phyloP scores from a whole-genome alignment of 2,113 vertebrate species.

The Dunckerocampus dactyliophorus region DNA sequence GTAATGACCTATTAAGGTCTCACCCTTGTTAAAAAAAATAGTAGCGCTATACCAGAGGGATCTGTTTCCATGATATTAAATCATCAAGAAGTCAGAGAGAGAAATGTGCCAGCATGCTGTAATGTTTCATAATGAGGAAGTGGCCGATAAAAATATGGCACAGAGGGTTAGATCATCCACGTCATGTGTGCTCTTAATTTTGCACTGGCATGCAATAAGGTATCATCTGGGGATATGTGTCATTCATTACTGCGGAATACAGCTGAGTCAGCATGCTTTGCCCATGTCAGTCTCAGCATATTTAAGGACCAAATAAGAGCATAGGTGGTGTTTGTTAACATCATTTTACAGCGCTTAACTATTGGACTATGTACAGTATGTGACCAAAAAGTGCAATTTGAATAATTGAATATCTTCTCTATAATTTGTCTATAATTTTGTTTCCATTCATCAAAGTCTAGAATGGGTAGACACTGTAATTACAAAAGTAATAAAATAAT shows the following conservation, averaged over 20 bases:
- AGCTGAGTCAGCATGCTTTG: constrained; percentile 33
- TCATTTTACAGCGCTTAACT: background rate
- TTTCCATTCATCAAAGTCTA: background rate
- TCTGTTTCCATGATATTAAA: too few species aligned
- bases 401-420: too few species aligned
- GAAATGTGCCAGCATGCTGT: constrained; percentile 19
- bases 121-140: constrained; percentile 47
- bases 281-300: constrained; percentile 1
- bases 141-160: constrained; percentile 19
- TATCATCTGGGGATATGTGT: constrained; percentile 34
- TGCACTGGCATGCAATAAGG: constrained; percentile 26
- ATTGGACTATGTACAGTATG: too few species aligned
- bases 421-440: too few species aligned
- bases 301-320: constrained; percentile 5
- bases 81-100: constrained; percentile 3
- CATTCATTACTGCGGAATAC: constrained; percentile 18
- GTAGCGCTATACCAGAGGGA: too few species aligned
- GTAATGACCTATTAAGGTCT: too few species aligned
- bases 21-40: too few species aligned
- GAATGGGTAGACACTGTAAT: too few species aligned
- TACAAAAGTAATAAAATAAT: too few species aligned
- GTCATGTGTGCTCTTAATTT: constrained; percentile 8
- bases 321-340: background rate
- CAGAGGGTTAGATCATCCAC: constrained; percentile 10
- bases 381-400: too few species aligned